Conservation (phyloP, 2,888 invertebrate genomes). For the Dromius quadrimaculatus region DNA sequence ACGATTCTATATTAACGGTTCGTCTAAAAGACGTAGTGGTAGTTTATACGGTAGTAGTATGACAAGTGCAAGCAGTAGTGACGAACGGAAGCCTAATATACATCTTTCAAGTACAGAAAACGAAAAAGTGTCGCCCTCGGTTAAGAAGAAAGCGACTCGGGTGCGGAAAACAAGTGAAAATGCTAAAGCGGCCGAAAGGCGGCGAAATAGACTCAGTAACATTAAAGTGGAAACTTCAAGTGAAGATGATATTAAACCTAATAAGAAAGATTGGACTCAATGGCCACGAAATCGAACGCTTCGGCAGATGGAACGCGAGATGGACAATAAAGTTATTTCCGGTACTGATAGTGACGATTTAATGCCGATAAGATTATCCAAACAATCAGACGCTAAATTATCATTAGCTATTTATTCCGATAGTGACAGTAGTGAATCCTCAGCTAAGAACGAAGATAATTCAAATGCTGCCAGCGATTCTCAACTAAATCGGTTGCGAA, state of each 20-base stretch:
- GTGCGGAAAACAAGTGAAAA: conserved; percentile 67
- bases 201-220: conserved; percentile 62
- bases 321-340: conserved; percentile 73
- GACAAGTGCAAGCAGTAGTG: conserved; percentile 69
- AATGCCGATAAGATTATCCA: conserved; percentile 73
- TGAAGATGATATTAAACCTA: conserved; percentile 71
- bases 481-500: conserved; percentile 77
- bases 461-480: conserved; percentile 77
- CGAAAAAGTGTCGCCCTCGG: conserved; percentile 69
- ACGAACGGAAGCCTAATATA: conserved; percentile 63
- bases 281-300: conserved; percentile 72
- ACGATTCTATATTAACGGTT: conserved; percentile 82
- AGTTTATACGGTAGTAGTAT: conserved; percentile 76
- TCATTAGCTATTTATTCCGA: conserved; percentile 84
- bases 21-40: conserved; percentile 73
- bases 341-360: conserved; percentile 86
- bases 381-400: conserved; percentile 62
- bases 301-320: conserved; percentile 81
- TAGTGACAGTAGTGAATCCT: conserved; percentile 73
- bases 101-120: conserved; percentile 73
- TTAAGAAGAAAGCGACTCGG: conserved; percentile 66
- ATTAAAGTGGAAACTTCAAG: conserved; percentile 72
- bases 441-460: conserved; percentile 73
- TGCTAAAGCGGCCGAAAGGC: conserved; percentile 59
- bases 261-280: conserved; percentile 66